Base-by-base conservation (phyloP, 2,113 vertebrate genomes). In the Pycnonotus jocosus region DNA sequence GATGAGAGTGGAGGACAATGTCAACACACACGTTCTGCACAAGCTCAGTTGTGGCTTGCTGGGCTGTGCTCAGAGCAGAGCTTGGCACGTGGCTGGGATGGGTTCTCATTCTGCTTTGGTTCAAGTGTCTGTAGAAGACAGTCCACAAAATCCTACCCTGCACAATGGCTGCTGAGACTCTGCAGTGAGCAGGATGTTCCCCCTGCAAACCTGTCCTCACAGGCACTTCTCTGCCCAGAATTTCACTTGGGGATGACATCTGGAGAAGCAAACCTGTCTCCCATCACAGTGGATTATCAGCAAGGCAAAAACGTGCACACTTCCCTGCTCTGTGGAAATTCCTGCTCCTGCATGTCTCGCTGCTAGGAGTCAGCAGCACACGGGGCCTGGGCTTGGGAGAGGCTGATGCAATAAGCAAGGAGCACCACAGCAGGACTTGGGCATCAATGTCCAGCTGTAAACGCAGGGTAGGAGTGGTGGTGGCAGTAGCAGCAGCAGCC, bases 1-100 rank as follows among this genome's bases (percentile, higher is more conserved):
- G 68, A 90, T 95, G 93, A 91, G 81, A 44, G 71, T 19, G 54
- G 81, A 92, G 79, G 28, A 62, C 73, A 82, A 40, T 68, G 77
- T 91, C 87, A 91, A 27, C 60, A 77, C 37, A 47, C 1, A 0
- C 2, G 0, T 72, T 90, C 74, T 90, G 28, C 68, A 53, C 66
- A 35, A 40, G 50, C 81, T 91, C 4, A 1, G 42, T 69, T 89
- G 40, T 81, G 70, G 54, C 53, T 91, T 74, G 65, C 65, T 68
- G 61, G 22, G 65, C 83, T 84, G 48, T 71, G 62, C 57, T 76
- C 73, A 57, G 69, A 86, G 19, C 81, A 79, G 66, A 80, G 37
- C 35, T 72, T 72, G 40, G 47, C 58, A 37, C 14, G 0, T 18
- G 58, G 33, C 45, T 53, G 79, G 24, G 38, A 21, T 53, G n/a